Base-by-base conservation (phyloP, 2,888 invertebrate genomes). In the Hybos culiciformis region DNA sequence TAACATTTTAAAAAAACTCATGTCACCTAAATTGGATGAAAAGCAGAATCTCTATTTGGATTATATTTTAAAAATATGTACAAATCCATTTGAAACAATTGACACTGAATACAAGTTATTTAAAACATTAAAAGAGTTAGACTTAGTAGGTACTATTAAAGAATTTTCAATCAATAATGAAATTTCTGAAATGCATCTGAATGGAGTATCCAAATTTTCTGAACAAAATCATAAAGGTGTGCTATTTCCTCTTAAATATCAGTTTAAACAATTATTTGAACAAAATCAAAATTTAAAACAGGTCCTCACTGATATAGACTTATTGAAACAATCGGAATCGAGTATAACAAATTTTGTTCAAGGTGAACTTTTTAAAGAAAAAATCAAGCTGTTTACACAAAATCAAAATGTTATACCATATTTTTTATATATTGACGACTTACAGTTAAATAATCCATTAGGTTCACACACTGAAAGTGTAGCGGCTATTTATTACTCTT, bases 181-280 rank as follows among this genome's bases (percentile, higher is more conserved):
- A 32, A 42, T 45, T 12, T 2, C 33, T 9, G 17, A 42, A n/a
- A 18, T 39, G 7, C 17, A 32, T 7, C 36, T 8, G 23, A 15
- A 18, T 32, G 45, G 37, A 8, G 23, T 29, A 20, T 11, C 14
- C 9, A 17, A 12, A n/a, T 17, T 36, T 9, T 9, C 26, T 19
- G 39, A 46, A 43, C 33, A 37, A 11, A 34, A 34, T 21, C 18
- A 43, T 37, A 43, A 40, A 43, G 43, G 46, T 2, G n/a, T 46
- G 3, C 8, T 43, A 23, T 23, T 46, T 29, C 37, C 40, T 11
- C 34, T 46, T 9, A 15, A 20, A n/a, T 46, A 42, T 26, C 42
- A 46, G 39, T 37, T 46, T 23, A 15, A 36, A 40, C 36, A 42
- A 40, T 12, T 42, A 17, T 46, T 42, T 18, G 42, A 42, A 40